A percentile compares a stretch with the other conserved stretches of the same genome.
Conservation (phyloP, 2,888 invertebrate species). For the Ormia ochracea region DNA sequence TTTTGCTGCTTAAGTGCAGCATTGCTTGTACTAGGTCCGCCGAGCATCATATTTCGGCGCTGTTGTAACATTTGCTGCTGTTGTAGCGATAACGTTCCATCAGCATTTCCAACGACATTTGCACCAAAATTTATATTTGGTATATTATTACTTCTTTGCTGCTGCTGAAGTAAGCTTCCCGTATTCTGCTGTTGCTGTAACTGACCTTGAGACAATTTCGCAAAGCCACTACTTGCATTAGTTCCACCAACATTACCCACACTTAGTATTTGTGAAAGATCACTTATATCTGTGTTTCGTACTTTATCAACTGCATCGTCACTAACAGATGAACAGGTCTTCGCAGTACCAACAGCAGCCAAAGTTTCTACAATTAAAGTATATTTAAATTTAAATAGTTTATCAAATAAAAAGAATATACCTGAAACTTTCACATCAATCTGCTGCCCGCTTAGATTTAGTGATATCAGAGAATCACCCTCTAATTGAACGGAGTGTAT, state of each 20-base stretch:
- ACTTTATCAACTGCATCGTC: constrained; percentile 14
- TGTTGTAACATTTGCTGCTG: constrained; percentile 69
- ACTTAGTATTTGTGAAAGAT: constrained; percentile 67
- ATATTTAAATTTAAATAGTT: neutral
- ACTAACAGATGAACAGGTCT: constrained; percentile 70
- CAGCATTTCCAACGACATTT: constrained; percentile 13
- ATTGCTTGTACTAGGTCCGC: constrained; percentile 63
- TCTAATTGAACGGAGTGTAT: constrained; percentile 97
- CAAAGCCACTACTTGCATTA: constrained; percentile 53
- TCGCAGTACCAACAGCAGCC: constrained; percentile 69
- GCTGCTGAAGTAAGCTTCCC: constrained; percentile 52
- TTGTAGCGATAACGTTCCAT: constrained; percentile 38
- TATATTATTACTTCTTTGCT: constrained; percentile 65
- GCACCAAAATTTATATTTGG: constrained; percentile 60
- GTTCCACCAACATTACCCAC: constrained; percentile 40
- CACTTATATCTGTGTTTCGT: constrained; percentile 64
- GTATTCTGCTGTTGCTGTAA: constrained; percentile 61
- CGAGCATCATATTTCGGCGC: constrained; percentile 63
- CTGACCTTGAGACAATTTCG: constrained; percentile 47
- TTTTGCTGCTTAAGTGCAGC: constrained; percentile 63
- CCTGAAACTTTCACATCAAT: constrained; percentile 80
- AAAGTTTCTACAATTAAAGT: constrained; percentile 67
- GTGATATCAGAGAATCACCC: constrained; percentile 88
- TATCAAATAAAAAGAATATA: constrained; percentile 37
- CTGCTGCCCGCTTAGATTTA: constrained; percentile 85